These are phyloP conservation scores for Alca torda DNA, from an alignment of 2,797 vertebrate genomes.

Conservation along the genomic window DNA sequence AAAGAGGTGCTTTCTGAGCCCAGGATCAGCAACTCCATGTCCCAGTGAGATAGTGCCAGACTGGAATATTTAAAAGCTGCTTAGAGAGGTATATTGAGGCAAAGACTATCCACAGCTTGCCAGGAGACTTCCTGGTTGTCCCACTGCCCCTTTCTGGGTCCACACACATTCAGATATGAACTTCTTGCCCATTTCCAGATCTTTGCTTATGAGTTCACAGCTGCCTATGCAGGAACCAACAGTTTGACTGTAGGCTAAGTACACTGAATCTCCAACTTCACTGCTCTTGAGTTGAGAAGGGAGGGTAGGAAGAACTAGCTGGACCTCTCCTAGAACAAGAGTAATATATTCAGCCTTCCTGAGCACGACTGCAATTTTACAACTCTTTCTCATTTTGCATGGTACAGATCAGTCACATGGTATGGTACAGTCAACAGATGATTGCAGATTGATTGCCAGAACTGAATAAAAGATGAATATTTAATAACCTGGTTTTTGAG, in stretches of 20 bases:
- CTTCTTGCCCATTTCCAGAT: not conserved
- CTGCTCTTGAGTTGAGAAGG: not conserved
- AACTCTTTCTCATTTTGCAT: not conserved
- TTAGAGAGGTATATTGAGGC: not conserved
- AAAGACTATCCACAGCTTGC: not conserved
- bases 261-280: not conserved
- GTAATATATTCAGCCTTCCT: not conserved
- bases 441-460: not conserved
- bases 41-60: not conserved
- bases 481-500: not conserved
- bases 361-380: not conserved
- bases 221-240: not conserved
- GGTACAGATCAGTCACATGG: not conserved
- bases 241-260: not conserved
- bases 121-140: not conserved
- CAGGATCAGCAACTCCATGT: not conserved
- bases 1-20: not conserved
- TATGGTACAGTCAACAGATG: not conserved
- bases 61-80: not conserved
- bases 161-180: not conserved
- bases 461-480: not conserved
- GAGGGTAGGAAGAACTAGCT: not conserved
- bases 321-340: not conserved
- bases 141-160: not conserved
- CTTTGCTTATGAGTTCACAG: not conserved